A percentile compares a stretch with the other conserved stretches of the same genome.
Conservation (phyloP, 2,888 invertebrate species). For the Carabus problematicus region DNA sequence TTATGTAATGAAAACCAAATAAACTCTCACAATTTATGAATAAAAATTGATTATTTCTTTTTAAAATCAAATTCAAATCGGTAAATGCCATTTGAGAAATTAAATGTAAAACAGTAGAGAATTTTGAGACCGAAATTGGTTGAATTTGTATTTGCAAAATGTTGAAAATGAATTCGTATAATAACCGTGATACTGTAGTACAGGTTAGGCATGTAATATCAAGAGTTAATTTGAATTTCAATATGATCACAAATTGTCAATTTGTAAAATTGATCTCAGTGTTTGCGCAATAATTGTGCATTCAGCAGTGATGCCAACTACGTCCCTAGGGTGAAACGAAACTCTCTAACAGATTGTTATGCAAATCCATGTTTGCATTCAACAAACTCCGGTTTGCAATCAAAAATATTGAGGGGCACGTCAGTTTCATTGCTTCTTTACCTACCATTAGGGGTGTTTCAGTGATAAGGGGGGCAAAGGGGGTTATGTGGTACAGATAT, state of each 20-base stretch:
- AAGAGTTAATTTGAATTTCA: slow-evolving; percentile 32
- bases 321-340: slow-evolving; percentile 36
- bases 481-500: too few relatives aligned
- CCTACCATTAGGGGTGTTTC: too few relatives aligned
- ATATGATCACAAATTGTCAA: slow-evolving; percentile 38
- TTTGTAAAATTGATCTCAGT: slow-evolving; percentile 57
- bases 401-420: slow-evolving; percentile 34
- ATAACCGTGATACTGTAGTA: neutral
- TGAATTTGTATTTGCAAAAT: too few relatives aligned
- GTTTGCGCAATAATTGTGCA: slow-evolving; percentile 60
- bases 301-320: slow-evolving; percentile 56
- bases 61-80: too few relatives aligned
- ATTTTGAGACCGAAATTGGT: too few relatives aligned
- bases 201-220: neutral
- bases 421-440: neutral
- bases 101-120: too few relatives aligned
- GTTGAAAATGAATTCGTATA: neutral
- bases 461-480: too few relatives aligned
- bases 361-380: slow-evolving; percentile 45
- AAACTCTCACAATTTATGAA: too few relatives aligned
- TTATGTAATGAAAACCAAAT: too few relatives aligned
- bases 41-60: too few relatives aligned
- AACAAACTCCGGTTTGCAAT: slow-evolving; percentile 37
- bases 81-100: too few relatives aligned
- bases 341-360: slow-evolving; percentile 46